phyloP scores from a whole-genome alignment of 2,797 vertebrate genomes.

The Hafferia zeledoni region DNA sequence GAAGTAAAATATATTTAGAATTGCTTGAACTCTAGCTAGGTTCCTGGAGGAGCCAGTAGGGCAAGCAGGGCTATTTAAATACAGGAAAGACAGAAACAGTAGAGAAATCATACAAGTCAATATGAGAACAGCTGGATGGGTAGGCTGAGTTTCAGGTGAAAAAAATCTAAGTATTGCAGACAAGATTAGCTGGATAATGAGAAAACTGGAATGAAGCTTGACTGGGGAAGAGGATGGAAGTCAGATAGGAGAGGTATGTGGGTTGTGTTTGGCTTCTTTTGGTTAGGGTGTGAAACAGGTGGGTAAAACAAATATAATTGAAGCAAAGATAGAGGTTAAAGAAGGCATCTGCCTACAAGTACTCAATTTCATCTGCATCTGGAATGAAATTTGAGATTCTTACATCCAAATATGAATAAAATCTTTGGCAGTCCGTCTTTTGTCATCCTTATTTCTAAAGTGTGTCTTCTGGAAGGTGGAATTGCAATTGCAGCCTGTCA shows the following conservation, averaged over 20 bases:
- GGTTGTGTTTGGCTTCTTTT: neutral
- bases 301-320: neutral
- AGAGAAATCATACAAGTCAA: neutral
- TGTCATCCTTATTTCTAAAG: neutral
- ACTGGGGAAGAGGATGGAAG: neutral
- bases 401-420: neutral
- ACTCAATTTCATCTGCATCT: neutral
- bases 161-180: neutral
- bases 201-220: neutral
- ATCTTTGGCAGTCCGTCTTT: neutral
- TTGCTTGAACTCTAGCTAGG: neutral
- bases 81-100: neutral
- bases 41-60: neutral
- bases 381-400: neutral
- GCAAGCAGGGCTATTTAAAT: neutral
- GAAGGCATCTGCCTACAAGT: neutral
- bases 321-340: neutral
- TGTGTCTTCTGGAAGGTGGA: neutral
- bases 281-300: neutral
- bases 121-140: neutral
- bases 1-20: neutral
- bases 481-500: neutral
- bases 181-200: neutral
- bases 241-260: rapidly evolving
- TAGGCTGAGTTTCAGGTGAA: neutral